Conservation (phyloP, 2,797 vertebrate species). For the Mastacembelus armatus region DNA sequence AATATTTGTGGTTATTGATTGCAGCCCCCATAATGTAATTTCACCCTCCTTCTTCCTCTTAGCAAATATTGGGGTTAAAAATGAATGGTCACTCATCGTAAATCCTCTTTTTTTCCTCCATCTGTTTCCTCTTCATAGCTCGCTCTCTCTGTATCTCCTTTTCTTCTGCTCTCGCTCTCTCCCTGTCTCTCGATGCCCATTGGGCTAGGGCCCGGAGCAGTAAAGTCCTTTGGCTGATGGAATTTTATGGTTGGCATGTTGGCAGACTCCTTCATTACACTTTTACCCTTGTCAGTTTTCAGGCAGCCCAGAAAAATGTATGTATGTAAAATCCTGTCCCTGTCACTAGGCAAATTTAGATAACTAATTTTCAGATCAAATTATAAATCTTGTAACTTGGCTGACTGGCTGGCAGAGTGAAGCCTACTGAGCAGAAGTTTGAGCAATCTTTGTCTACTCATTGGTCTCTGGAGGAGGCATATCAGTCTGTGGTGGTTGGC, state of each 20-base stretch:
- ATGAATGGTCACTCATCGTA: slow-evolving; percentile 65
- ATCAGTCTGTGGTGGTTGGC: slow-evolving; percentile 63
- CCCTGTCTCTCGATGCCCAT: slow-evolving; percentile 49
- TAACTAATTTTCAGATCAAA: slow-evolving; percentile 81
- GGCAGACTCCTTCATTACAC: slow-evolving; percentile 75
- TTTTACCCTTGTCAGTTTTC: slow-evolving; percentile 77
- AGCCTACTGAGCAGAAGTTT: slow-evolving; percentile 65
- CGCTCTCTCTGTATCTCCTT: slow-evolving; percentile 23
- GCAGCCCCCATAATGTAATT: slow-evolving; percentile 72
- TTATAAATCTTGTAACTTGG: slow-evolving; percentile 76
- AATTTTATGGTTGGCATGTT: slow-evolving; percentile 80
- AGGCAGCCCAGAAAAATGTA: slow-evolving; percentile 62
- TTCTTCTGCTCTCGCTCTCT: slow-evolving; percentile 20
- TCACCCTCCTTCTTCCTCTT: slow-evolving; percentile 73
- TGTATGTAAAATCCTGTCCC: slow-evolving; percentile 68
- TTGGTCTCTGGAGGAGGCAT: slow-evolving; percentile 60
- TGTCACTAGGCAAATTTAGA: slow-evolving; percentile 78
- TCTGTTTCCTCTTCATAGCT: slow-evolving; percentile 62
- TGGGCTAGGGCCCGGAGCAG: slow-evolving; percentile 72
- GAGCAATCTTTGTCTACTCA: slow-evolving; percentile 73
- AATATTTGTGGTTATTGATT: slow-evolving; percentile 83
- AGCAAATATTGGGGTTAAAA: slow-evolving; percentile 82
- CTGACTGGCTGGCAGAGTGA: slow-evolving; percentile 49
- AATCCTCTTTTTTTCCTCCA: slow-evolving; percentile 68
- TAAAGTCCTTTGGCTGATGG: slow-evolving; percentile 79